Evolutionary conservation across 2,888 invertebrate species (phyloP).

Genomic region (Polyploca ridens): DNA sequence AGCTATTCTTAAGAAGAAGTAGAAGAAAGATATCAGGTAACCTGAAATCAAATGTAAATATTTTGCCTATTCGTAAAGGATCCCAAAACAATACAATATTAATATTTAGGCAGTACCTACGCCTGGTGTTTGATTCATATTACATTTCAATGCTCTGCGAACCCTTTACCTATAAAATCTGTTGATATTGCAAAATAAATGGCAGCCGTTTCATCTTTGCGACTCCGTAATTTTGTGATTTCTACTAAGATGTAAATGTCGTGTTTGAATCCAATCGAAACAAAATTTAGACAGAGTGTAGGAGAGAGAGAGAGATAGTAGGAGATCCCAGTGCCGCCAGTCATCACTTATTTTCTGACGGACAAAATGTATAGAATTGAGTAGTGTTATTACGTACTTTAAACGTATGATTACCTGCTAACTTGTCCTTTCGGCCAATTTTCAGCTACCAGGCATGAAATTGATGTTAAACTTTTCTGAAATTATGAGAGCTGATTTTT

Average conservation of each 20-base stretch:
- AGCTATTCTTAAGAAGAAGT: neutral
- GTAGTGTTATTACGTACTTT: neutral
- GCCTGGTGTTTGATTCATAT: constrained; percentile 21
- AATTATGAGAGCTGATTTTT: no score
- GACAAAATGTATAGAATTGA: no score
- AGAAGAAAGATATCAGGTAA: neutral
- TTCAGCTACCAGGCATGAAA: no score
- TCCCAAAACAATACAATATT: constrained; percentile 1
- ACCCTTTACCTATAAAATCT: constrained; percentile 11
- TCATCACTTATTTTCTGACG: no score
- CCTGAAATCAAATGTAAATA: constrained; percentile 6
- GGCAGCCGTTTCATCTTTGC: neutral
- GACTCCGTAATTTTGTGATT: constrained; percentile 17
- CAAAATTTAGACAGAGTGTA: neutral
- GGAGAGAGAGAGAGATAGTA: no score
- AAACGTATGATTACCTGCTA: neutral
- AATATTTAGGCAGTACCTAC: constrained; percentile 1
- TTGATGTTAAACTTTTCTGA: no score
- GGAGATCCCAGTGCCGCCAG: no score
- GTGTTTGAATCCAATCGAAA: neutral
- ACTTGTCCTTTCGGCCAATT: no score
- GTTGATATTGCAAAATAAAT: constrained; percentile 17
- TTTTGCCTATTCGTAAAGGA: constrained; percentile 6
- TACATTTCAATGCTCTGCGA: constrained; percentile 27
- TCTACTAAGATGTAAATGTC: constrained; percentile 17